Base-by-base conservation (phyloP, 1,140 invertebrate species). In the Anoplophora glabripennis region DNA sequence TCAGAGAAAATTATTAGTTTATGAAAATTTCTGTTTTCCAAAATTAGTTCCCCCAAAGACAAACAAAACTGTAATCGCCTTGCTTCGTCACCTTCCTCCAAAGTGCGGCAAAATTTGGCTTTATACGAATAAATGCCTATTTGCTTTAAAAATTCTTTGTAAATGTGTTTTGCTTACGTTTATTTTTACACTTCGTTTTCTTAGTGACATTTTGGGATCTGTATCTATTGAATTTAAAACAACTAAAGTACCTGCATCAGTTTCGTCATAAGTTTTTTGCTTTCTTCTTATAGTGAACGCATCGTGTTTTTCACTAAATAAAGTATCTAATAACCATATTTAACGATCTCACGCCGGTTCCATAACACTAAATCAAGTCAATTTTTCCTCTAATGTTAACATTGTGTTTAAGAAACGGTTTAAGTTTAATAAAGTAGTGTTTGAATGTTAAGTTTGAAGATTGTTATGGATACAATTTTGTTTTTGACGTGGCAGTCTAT, bases 121-220 rank as follows among this genome's bases (percentile, higher is more conserved):
- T 59, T 52, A 21, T 15, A 53, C 21, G 57, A 34, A 18, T 48
- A 18, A 38, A 49, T 57, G n/a, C 7, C 37, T 45, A 38, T 59
- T 59, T 12, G 15, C 48, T 41, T 59, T 53, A 59, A 34, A 59
- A 44, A 59, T 59, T 53, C 7, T 59, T 59, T 59, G 36, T 10
- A 44, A 44, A 42, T 44, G 40, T 15, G 15, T 7, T 59, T 59
- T 59, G 35, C 37, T 42, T 42, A 59, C 33, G 17, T 37, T 37
- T 28, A 10, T 33, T 18, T 49, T 49, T 40, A 37, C 12, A 46
- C 44, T 5, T 28, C 21, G 21, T 28, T 28, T 28, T 28, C 21
- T 28, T 28, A 21, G 18, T 11, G 14, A 2, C 17, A 28, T 47
- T 47, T 47, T 47, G 5, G 12, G 45, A 47, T 17, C 18, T 47